Conservation (phyloP, 2,888 invertebrate genomes). For the Gymnoscelis rufifasciata region DNA sequence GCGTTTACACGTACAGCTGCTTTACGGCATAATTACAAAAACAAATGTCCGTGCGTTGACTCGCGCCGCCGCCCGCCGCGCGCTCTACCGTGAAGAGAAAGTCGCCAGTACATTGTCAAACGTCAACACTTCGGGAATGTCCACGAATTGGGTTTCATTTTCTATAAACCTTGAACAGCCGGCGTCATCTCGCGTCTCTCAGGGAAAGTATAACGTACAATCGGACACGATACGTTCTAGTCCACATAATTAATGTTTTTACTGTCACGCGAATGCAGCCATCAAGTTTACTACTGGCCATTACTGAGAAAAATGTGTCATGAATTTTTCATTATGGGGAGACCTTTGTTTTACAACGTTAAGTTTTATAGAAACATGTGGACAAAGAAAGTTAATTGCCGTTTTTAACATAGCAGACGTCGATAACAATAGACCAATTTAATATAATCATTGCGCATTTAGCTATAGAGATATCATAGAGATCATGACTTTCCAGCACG, state of each 20-base stretch:
- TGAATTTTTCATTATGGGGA: constrained; percentile 16
- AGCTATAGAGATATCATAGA: constrained; percentile 19
- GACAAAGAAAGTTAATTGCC: constrained; percentile 14
- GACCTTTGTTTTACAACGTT: constrained; percentile 8
- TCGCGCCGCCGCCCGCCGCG: constrained; percentile 36
- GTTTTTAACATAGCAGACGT: constrained; percentile 18
- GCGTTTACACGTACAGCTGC: constrained; percentile 34
- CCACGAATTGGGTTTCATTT: constrained; percentile 58
- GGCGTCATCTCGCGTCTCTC: constrained; percentile 17
- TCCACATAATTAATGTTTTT: constrained; percentile 24
- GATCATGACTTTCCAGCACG: constrained; percentile 25
- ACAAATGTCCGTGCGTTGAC: constrained; percentile 49
- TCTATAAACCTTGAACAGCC: constrained; percentile 47
- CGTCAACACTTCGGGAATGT: constrained; percentile 45
- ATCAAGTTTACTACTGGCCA: constrained; percentile 22
- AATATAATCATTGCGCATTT: constrained; percentile 19
- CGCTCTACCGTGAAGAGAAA: constrained; percentile 62
- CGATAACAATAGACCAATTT: constrained; percentile 25
- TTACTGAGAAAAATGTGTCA: constrained; percentile 21
- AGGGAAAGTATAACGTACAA: constrained; percentile 30
- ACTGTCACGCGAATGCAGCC: constrained; percentile 24
- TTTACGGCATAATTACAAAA: constrained; percentile 40
- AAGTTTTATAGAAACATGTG: constrained; percentile 9
- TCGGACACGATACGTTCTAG: constrained; percentile 25
- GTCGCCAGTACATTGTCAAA: constrained; percentile 34